Evolutionary conservation across 1,140 invertebrate species (phyloP), one percentile per base, ranked within the genome.

Genomic region (Drosophila pseudoobscura): DNA sequence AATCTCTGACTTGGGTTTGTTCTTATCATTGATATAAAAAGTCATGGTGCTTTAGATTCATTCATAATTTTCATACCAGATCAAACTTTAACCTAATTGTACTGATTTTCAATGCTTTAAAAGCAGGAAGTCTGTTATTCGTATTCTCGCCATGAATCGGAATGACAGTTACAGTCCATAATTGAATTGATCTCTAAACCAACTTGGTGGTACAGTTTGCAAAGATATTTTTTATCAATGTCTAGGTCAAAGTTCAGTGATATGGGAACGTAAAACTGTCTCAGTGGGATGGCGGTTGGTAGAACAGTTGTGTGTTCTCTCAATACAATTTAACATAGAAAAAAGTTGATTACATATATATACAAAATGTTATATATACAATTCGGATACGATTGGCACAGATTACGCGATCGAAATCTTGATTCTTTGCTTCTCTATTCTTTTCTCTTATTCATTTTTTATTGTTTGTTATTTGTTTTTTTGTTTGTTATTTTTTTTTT

Each of bases 331-430:
- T 58, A 78, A 85, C 60, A 85, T 74, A 84, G 73, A 72, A 87
- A 77, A 85, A 83, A 71, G 72, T 84, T 69, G 63, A 65, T 75
- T 45, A 59, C 24, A 26, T 26, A 26, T 75, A 79, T 83, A 72
- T 83, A 78, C 60, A 83, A 75, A 56, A 71, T 65, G 52, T 82
- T 79, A 59, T 59, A 73, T 69, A 74, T 78, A 77, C 72, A 85
- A 80, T 57, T 63, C 59, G 46, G 65, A 71, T 77, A 90, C 83
- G 76, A 91, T 90, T 91, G 90, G 89, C 87, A 91, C 83, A 90
- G 89, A 91, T 90, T 87, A 78, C 72, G 78, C 78, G 82, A 52
- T 75, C 55, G 63, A 53, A 43, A 56, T 52, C 65, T 65, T 56
- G 49, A 44, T 45, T 60, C 45, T 52, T 24, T 50, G 43, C 53